Conservation (phyloP, 1,140 invertebrate genomes). For the Latrodectus geometricus region DNA sequence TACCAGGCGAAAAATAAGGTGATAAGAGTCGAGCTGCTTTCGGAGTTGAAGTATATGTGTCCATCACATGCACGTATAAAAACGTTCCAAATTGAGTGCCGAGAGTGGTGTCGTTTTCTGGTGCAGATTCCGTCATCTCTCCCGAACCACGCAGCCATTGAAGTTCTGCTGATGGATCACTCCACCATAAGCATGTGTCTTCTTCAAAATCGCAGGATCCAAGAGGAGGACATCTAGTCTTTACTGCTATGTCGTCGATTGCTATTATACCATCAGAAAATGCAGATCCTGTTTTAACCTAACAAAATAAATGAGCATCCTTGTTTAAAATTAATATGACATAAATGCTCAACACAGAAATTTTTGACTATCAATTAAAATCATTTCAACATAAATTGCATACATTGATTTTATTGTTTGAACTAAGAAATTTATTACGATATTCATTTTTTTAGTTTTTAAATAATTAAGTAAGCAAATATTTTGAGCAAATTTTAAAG, state of each 20-base stretch:
- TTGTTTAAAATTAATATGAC: too few species aligned
- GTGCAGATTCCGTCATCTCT: conserved; percentile 11
- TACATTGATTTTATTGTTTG: too few species aligned
- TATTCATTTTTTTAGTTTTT: too few species aligned
- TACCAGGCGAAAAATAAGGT: conserved; percentile 31
- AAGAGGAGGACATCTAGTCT: conserved; percentile 31
- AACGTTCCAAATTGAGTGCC: conserved; percentile 45
- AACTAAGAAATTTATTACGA: too few species aligned
- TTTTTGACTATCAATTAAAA: too few species aligned
- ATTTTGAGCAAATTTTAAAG: too few species aligned
- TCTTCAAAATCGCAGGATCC: conserved; percentile 68
- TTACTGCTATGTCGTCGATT: conserved; percentile 64
- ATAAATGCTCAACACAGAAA: too few species aligned
- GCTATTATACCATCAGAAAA: conserved; percentile 25
- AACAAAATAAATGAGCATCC: not conserved
- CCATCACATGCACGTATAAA: conserved; percentile 8
- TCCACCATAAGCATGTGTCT: conserved; percentile 66
- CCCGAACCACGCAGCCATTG: conserved; percentile 48
- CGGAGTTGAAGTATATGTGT: not conserved
- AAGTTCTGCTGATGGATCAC: not conserved
- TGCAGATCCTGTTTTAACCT: conserved; percentile 7
- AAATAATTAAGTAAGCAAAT: too few species aligned
- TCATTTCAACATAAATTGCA: too few species aligned
- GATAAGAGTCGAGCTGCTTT: conserved; percentile 29
- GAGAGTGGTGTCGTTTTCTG: conserved; percentile 42